Evolutionary conservation across 2,797 vertebrate species (phyloP).

Genomic region (Malurus splendens): DNA sequence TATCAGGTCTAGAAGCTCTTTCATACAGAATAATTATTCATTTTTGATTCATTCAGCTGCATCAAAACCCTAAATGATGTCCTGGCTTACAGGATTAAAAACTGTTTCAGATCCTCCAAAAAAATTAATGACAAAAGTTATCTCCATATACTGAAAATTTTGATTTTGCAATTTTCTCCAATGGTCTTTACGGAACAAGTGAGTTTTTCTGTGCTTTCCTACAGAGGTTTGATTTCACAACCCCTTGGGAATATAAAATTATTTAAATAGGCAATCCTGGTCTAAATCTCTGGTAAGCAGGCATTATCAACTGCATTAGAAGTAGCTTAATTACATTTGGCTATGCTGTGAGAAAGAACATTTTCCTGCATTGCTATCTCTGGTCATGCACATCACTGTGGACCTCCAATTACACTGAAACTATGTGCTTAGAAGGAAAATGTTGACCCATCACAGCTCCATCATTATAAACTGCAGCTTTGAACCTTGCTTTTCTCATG

Average conservation of each 20-base stretch:
- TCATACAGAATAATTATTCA: neutral
- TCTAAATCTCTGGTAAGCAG: conserved; percentile 1
- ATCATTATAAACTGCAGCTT: neutral
- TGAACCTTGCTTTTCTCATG: neutral
- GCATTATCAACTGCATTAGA: neutral
- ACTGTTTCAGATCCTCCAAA: neutral
- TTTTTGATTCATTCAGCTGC: neutral
- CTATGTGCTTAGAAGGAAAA: neutral
- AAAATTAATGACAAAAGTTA: neutral
- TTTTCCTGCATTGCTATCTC: neutral
- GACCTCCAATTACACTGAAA: neutral
- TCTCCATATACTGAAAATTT: neutral
- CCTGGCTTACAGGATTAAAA: neutral
- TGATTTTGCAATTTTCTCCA: neutral
- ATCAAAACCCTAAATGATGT: neutral
- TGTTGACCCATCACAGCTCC: neutral
- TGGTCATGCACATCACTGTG: neutral
- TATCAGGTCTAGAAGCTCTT: neutral
- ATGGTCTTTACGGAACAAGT: neutral
- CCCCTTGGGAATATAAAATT: neutral
- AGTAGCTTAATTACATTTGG: neutral
- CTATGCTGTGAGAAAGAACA: neutral
- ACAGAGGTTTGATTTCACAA: neutral
- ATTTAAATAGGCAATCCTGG: neutral
- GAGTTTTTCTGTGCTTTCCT: neutral